phyloP scores from a whole-genome alignment of 2,888 invertebrate species.

The Fragum whitleyi region DNA sequence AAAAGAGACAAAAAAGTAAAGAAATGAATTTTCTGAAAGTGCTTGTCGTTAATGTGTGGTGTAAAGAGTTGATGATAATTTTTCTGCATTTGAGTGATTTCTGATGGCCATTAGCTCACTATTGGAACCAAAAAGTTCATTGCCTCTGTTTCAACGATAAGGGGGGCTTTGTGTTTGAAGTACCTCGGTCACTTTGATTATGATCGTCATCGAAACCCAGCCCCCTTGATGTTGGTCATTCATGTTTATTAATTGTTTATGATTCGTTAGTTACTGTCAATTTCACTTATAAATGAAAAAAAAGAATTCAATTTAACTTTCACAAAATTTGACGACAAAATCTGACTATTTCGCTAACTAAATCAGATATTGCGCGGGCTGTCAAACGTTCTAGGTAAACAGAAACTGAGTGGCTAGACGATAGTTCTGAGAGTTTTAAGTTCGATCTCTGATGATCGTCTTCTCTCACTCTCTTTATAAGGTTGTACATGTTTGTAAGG shows the following conservation, averaged over 20 bases:
- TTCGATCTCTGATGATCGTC: too few species aligned
- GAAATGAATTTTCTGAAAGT: too few species aligned
- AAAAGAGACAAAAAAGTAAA: too few species aligned
- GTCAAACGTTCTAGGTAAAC: too few species aligned
- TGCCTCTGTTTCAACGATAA: neutral
- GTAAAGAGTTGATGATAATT: neutral
- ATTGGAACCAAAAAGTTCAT: constrained; percentile 3
- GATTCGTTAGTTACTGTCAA: constrained; percentile 1
- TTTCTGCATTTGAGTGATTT: constrained; percentile 12
- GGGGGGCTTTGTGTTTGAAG: constrained; percentile 3
- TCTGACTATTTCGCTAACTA: neutral
- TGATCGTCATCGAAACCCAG: constrained; percentile 1
- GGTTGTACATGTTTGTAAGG: too few species aligned
- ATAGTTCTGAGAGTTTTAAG: too few species aligned
- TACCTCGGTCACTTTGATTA: constrained; percentile 18
- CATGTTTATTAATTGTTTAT: constrained; percentile 13
- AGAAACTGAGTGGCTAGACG: too few species aligned
- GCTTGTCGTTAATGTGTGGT: too few species aligned
- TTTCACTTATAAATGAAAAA: neutral
- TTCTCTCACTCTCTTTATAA: too few species aligned
- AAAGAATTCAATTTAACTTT: neutral
- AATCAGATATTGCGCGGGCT: too few species aligned
- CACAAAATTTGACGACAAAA: neutral
- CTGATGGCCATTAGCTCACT: neutral
- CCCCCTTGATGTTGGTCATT: neutral